A percentile compares a stretch with the other conserved stretches of the same genome.
Evolutionary conservation across 2,797 vertebrate species (phyloP).

Genomic region (Chromobotia macracanthus): DNA sequence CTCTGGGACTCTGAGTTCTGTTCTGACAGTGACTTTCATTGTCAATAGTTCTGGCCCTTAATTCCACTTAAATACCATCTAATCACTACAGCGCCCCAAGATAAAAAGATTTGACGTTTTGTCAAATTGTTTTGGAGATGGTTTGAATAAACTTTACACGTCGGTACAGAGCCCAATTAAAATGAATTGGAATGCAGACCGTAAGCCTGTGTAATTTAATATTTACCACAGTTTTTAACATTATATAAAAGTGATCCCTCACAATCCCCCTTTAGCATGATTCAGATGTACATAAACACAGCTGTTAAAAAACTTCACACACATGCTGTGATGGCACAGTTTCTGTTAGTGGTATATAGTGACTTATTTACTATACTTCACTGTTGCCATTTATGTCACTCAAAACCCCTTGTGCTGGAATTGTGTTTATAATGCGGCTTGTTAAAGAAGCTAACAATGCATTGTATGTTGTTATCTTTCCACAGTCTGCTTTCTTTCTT

Average conservation of each 20-base stretch:
- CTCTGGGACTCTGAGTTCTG: background rate
- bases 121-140: slow-evolving; percentile 4
- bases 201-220: background rate
- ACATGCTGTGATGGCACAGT: background rate
- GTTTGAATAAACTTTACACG: background rate
- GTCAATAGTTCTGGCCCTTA: background rate
- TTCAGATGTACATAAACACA: background rate
- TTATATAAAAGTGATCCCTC: background rate
- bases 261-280: background rate
- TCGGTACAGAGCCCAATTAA: background rate
- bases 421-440: slow-evolving; percentile 1
- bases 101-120: slow-evolving; percentile 4
- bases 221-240: background rate
- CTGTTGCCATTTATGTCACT: background rate
- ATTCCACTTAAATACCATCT: background rate
- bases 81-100: background rate
- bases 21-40: background rate
- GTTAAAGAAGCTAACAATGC: background rate
- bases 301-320: background rate
- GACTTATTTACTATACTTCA: background rate
- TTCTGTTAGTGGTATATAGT: background rate
- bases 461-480: background rate
- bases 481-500: background rate
- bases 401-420: background rate
- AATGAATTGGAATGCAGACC: background rate